Evolutionary conservation across 1,140 invertebrate genomes (phyloP), one percentile per base, ranked within the genome.

Genomic region (Hormaphis cornu): DNA sequence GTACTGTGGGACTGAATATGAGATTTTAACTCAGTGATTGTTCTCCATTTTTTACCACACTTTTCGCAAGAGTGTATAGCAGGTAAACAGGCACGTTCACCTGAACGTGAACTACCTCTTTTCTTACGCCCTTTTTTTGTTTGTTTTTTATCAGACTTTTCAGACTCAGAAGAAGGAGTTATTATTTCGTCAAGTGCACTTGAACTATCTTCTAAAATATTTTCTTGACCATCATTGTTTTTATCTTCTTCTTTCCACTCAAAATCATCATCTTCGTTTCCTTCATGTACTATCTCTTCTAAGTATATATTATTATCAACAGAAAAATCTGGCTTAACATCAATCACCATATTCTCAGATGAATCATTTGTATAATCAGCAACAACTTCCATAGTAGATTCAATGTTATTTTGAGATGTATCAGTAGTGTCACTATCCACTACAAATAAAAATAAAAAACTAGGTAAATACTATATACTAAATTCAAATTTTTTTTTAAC

Each of bases 1-100:
- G 77, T 75, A 54, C 77, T 78, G 72, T 82, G 82, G 0, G 77
- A 76, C 70, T 76, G 77, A 12, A 79, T 71, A 70, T 82, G 81
- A 26, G 71, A 75, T 56, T 78, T 76, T n/a, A 82, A 72, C 69
- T 82, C 79, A 7, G 72, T 69, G 9, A 75, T 74, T 2, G 76
- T 79, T 53, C 75, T 72, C 76, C 75, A 81, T 66, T 73, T 76
- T 73, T 80, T 80, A 3, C 74, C 74, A 73, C 81, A 82, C 7
- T 73, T 74, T 6, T 74, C 56, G 72, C 80, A 81, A 52, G 22
- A 44, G 48, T 71, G 71, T 35, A 71, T 73, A 24, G 71, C 61
- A 9, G 59, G 58, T 54, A 72, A 71, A 52, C 56, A 71, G 2
- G 69, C 69, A 22, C 72, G 42, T 69, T 72, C 72, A 14, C 72